Evolutionary conservation across 2,888 invertebrate species (phyloP), one percentile per base, ranked within the genome.

Genomic region (Neelides folsomi): DNA sequence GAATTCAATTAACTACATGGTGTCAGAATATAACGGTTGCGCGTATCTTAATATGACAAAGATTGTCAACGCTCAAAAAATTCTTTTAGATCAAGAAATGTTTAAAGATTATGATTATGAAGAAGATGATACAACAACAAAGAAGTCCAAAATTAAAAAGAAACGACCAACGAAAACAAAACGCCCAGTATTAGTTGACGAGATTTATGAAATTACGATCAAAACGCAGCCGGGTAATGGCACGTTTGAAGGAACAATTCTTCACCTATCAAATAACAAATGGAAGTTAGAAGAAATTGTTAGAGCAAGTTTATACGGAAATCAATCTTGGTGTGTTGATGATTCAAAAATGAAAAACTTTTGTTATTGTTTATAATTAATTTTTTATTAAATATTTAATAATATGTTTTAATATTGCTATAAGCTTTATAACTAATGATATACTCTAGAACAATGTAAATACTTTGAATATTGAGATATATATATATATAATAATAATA

Each of bases 121-220:
- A 27, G 27, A 5, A 7, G 27, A 27, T 5, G 27, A 27, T 27
- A 7, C 3, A 27, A 27, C 27, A 27, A 27, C 27, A 3, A 27
- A 27, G 27, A 27, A 27, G 7, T 7, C 27, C n/a, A n/a, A n/a
- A 27, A 27, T 3, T 3, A 27, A 27, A 27, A 27, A 27, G 27
- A n/a, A n/a, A n/a, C n/a, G n/a, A n/a, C n/a, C n/a, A n/a, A n/a
- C n/a, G n/a, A 27, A 3, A 27, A 27, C 27, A 27, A 27, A 27
- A 27, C 7, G 4, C 7, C 27, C 27, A 5, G 3, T 7, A 7
- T 27, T 86, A 0, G 82, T 86, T 1, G 73, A 72, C 42, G 86
- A 78, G 0, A 70, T 82, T 46, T 88, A 89, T 67, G 89, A 90
- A 69, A 83, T 81, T 1, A 86, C 87, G 1, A 73, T 88, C 8